Conservation (phyloP, 2,888 invertebrate species). For the Melieria omissa region DNA sequence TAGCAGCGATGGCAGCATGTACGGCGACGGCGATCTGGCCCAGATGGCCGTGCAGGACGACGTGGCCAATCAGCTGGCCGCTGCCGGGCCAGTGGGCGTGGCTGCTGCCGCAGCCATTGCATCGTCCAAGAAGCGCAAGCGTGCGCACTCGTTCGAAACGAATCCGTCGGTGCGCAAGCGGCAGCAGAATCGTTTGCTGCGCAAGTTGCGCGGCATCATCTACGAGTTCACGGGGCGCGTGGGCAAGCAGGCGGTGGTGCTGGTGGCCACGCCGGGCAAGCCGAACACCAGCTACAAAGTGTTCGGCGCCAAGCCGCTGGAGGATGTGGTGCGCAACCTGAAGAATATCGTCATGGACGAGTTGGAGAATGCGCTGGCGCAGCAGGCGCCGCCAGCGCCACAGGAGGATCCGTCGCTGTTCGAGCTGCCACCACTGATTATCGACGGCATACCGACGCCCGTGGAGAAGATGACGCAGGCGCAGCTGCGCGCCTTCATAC, state of each 20-base stretch:
- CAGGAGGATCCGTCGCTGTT: conserved; percentile 91
- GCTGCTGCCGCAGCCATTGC: conserved; percentile 97
- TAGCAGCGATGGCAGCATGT: conserved; percentile 81
- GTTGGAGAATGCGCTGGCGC: conserved; percentile 90
- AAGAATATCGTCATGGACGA: conserved; percentile 94
- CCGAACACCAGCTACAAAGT: conserved; percentile 96
- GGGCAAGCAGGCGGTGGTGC: conserved; percentile 95
- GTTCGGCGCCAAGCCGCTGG: conserved; percentile 95
- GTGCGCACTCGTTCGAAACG: conserved; percentile 96
- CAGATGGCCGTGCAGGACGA: conserved; percentile 77
- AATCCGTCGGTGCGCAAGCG: conserved; percentile 96
- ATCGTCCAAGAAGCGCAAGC: conserved; percentile 93
- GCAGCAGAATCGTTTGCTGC: conserved; percentile 91
- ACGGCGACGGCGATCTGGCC: conserved; percentile 87
- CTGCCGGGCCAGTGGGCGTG: conserved; percentile 95
- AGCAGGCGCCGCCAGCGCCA: conserved; percentile 86
- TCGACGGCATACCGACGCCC: conserved; percentile 97
- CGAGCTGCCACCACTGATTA: conserved; percentile 94
- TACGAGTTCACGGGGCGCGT: conserved; percentile 97
- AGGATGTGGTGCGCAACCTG: conserved; percentile 93
- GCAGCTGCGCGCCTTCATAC: conserved; percentile 95
- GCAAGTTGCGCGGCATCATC: conserved; percentile 90
- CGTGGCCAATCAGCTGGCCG: conserved; percentile 94
- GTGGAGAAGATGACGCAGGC: conserved; percentile 99
- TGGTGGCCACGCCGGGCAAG: conserved; percentile 96